Base-by-base conservation (phyloP, 2,113 vertebrate species). In the Scomber colias region DNA sequence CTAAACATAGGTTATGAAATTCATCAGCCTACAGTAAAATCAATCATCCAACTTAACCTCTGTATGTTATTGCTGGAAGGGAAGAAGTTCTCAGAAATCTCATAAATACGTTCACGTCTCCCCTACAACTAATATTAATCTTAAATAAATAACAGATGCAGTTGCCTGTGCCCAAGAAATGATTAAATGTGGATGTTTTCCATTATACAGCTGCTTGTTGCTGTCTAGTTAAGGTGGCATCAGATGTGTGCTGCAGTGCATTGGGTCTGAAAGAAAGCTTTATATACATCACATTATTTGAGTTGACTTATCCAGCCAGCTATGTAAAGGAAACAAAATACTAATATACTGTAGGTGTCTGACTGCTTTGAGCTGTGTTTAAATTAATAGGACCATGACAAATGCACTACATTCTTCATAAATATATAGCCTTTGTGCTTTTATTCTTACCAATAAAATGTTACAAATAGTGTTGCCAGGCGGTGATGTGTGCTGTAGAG, bases 91-190 rank as follows among this genome's bases (percentile, higher is more conserved):
- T 27, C 48, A 15, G 56, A 35, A 48, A 24, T 14, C 5, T 5
- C 15, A 31, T 5, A 54, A 72, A 79, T 48, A 27, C 44, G 16
- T 60, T 45, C 44, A 17, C 16, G 1, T 78, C 65, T 56, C 14
- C 27, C 21, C 71, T n/a, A 14, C 17, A 53, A 49, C 59, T 66
- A 55, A 74, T 64, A 31, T 75, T 83, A 44, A 65, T 49, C 68
- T 81, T 70, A 15, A 54, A 75, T 72, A 72, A 71, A 84, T 74
- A 15, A 45, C 15, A 63, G 53, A 48, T 44, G 24, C 24, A 67
- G 30, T 54, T 54, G 68, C 24, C 53, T 30, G 35, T 31, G 24
- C 72, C 30, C 56, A 27, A 31, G 44, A 54, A 64, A 69, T 75
- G 61, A 64, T 68, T 14, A 40, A 55, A 59, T 57, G 6, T 45